These are phyloP conservation scores for Steinernema feltiae DNA, from an alignment of 1,140 invertebrate species.

Conservation along the genomic window DNA sequence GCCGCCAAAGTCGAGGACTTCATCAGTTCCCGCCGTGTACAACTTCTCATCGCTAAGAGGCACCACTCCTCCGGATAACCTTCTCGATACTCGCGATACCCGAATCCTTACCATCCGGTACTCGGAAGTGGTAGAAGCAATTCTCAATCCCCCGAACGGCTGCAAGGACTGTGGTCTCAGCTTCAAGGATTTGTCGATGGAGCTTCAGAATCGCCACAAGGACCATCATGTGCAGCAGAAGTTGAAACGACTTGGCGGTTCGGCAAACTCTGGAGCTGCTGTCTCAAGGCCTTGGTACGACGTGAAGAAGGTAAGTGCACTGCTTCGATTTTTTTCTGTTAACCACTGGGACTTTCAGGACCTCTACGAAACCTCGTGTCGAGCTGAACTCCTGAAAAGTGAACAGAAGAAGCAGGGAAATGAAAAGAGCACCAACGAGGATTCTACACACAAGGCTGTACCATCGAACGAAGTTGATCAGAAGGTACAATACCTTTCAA, in stretches of 20 bases:
- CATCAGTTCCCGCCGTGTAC: conserved; percentile 8
- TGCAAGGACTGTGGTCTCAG: conserved; percentile 4
- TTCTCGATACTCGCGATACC: not conserved
- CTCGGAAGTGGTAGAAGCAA: not conserved
- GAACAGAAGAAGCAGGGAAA: conserved; percentile 31
- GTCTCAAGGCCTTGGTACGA: not conserved
- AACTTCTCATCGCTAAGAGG: conserved; percentile 11
- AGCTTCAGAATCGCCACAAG: not conserved
- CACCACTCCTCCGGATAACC: conserved; percentile 19
- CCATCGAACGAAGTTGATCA: not conserved
- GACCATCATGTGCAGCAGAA: not conserved
- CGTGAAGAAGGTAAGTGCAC: conserved; percentile 16
- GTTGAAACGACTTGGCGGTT: not conserved
- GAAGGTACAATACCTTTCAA: conserved; percentile 17
- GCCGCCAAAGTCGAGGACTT: not conserved
- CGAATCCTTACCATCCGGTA: not conserved
- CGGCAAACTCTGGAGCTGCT: not conserved
- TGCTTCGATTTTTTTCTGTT: conserved; percentile 17
- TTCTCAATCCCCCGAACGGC: not conserved
- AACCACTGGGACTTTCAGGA: conserved; percentile 2
- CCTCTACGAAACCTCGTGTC: not conserved
- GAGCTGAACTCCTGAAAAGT: conserved; percentile 17
- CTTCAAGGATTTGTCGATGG: not conserved
- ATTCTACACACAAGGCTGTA: not conserved
- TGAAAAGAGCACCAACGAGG: conserved; percentile 21